Evolutionary conservation across 2,888 invertebrate genomes (phyloP).

Genomic region (Polyommatus icarus): DNA sequence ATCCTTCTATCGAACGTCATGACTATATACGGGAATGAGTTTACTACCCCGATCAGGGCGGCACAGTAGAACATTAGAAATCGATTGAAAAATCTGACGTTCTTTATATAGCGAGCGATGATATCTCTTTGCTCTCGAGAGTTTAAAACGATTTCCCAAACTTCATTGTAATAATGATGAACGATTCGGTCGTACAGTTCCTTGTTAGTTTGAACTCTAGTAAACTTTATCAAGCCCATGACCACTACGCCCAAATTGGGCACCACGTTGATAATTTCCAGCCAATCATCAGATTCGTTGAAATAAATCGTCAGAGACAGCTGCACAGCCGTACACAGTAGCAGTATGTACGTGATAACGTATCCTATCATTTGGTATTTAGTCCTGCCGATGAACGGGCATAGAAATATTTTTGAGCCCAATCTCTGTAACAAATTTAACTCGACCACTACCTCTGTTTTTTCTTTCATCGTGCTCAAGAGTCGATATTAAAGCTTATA

Average conservation of each 20-base stretch:
- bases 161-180: conserved; percentile 52
- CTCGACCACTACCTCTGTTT: conserved; percentile 50
- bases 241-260: conserved; percentile 64
- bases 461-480: conserved; percentile 32
- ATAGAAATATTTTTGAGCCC: conserved; percentile 55
- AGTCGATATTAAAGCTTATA: too few species aligned
- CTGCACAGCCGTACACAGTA: conserved; percentile 54
- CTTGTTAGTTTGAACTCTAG: conserved; percentile 52
- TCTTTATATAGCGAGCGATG: conserved; percentile 50
- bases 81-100: conserved; percentile 50
- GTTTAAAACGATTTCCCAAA: conserved; percentile 54
- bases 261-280: conserved; percentile 61
- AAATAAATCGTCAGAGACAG: conserved; percentile 53
- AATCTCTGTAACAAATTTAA: conserved; percentile 52
- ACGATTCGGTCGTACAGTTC: conserved; percentile 53
- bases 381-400: conserved; percentile 55
- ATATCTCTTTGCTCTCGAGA: conserved; percentile 49
- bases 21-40: conserved; percentile 60
- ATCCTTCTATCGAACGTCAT: conserved; percentile 56
- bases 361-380: conserved; percentile 48
- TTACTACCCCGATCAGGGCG: conserved; percentile 51
- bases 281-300: conserved; percentile 53
- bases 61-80: conserved; percentile 55
- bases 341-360: conserved; percentile 45
- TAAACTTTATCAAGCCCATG: conserved; percentile 58